Base-by-base conservation (phyloP, 2,113 vertebrate species). In the Silurus meridionalis region DNA sequence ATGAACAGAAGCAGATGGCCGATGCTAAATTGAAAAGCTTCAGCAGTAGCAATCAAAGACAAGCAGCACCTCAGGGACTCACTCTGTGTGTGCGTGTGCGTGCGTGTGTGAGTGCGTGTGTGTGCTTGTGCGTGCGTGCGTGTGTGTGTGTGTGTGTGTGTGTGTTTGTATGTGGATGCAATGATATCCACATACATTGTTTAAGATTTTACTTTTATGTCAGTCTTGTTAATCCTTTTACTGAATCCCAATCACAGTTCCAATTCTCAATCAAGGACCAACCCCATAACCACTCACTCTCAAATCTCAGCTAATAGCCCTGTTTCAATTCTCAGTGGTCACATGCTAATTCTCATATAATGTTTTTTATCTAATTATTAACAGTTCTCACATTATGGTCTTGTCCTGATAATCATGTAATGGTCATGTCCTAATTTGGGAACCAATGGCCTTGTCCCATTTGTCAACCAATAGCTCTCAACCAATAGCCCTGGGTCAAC, bases 1-100 rank as follows among this genome's bases (percentile, higher is more conserved):
- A 83, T 92, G 91, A 93, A 92, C 87, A 74, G 90, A 83, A 63
- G 78, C 88, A 89, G 88, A 89, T 89, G 86, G 85, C 87, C 69
- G 58, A 83, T 3, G 80, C 80, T 79, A 88, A 89, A 89, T 87
- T 89, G 85, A 89, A 89, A 89, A 87, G 88, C 86, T 14, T 83
- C 79, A 78, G 72, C 55, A 77, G 82, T 78, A 87, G 82, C 86
- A 89, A 89, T 89, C 88, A 89, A 82, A 89, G 82, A 75, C 83
- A 86, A 85, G 90, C 91, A 0, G 91, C 82, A 72, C 85, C 53
- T 77, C 58, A 84, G 88, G 83, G 82, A 82, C 23, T 81, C 60
- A 46, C n/a, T 21, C 5, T 58, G 85, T 46, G 25, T 57, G 63
- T 89, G 67, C 64, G 64, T 80, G 84, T 82, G 78, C 64, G 75